These are phyloP conservation scores for Nemoura dubitans DNA, from an alignment of 2,888 invertebrate species.

Conservation along the genomic window DNA sequence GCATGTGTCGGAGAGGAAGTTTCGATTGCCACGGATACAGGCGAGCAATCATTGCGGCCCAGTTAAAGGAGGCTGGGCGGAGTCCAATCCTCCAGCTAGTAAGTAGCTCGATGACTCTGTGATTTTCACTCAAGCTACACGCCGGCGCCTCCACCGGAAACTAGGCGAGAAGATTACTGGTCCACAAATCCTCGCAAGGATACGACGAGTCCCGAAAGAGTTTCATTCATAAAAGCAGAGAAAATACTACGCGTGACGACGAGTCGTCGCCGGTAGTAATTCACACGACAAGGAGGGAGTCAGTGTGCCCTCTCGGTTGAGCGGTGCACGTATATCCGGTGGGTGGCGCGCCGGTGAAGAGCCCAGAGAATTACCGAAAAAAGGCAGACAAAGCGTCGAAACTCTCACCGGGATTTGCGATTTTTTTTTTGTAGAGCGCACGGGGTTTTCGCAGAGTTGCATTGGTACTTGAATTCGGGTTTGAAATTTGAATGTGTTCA, in stretches of 20 bases:
- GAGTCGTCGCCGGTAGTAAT: background rate
- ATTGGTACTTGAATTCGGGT: background rate
- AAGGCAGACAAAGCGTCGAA: background rate
- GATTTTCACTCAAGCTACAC: background rate
- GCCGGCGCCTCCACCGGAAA: background rate
- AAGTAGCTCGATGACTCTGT: background rate
- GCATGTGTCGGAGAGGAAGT: background rate
- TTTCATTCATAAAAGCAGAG: constrained; percentile 14
- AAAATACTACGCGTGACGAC: background rate
- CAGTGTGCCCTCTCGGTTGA: background rate
- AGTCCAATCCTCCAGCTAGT: background rate
- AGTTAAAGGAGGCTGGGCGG: background rate
- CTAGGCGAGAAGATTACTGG: constrained; percentile 26
- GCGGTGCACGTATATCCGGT: background rate
- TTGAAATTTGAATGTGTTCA: background rate
- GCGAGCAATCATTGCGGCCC: background rate
- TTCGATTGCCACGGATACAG: background rate
- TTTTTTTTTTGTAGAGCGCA: background rate
- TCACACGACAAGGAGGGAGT: background rate
- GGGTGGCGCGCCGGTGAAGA: background rate
- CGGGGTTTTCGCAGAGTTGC: background rate
- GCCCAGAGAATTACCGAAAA: constrained; percentile 2
- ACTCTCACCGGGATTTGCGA: background rate
- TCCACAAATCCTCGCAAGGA: constrained; percentile 13
- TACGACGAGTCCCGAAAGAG: background rate